Base-by-base conservation (phyloP, 2,888 invertebrate genomes). In the Encarsia formosa region DNA sequence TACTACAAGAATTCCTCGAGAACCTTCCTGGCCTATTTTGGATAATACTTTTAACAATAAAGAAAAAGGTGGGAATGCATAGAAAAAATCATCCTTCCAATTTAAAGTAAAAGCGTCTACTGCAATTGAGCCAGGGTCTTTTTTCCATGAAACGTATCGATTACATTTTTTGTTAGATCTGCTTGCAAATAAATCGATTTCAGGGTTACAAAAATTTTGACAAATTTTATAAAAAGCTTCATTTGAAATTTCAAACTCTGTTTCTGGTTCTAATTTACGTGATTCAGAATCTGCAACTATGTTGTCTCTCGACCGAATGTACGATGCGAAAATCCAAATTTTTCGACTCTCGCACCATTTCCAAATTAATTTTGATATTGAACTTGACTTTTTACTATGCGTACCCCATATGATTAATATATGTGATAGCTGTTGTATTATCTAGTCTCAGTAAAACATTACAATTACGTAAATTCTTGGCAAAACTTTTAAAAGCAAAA, bases 231-330 rank as follows among this genome's bases (percentile, higher is more conserved):
- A 11, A 15, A 50, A 60, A 9, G 49, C 49, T 4, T 9, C 20
- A 4, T 43, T 19, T 9, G 47, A 38, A 9, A 59, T 34, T 24
- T 57, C 49, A 49, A 49, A 58, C 42, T 61, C 57, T 0, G 61
- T 59, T 18, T 57, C 59, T 23, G 54, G 31, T 47, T 58, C 54
- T n/a, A 43, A 34, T 4, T 45, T 44, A 5, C 65, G 48, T 2
- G 65, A 65, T 29, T 56, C 59, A 15, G 44, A 16, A 49, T 66
- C 64, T 5, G 63, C 64, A 32, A 59, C 46, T 1, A 38, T 19
- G 40, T 61, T 61, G 8, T 55, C 52, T 9, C 9, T 29, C 6
- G 61, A 61, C 9, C 38, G 18, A 6, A 58, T 58, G 31, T 61
- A 62, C 2, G 61, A 57, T 5, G 61, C 62, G 2, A 56, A 50